Evolutionary conservation across 2,888 invertebrate species (phyloP), one percentile per base, ranked within the genome.

Genomic region (Branchellion lobata): DNA sequence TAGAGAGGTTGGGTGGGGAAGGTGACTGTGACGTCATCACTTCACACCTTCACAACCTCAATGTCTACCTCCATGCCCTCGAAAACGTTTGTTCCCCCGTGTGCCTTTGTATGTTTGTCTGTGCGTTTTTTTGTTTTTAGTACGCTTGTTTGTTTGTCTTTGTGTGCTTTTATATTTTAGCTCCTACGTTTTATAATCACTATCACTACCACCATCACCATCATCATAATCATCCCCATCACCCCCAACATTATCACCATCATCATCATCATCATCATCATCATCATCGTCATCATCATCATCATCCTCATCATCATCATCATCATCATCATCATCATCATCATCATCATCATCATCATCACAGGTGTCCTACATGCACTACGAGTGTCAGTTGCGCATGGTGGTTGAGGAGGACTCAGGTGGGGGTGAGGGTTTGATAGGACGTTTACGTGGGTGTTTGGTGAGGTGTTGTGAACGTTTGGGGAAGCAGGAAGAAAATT

Each of bases 21-120:
- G 24, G n/a, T 40, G 14, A 14, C 24, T 27, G 2, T 74, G 53
- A 14, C 73, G 34, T 34, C 24, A 11, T 40, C 68, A 57, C 21
- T 33, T 51, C 33, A 34, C 51, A 27, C 34, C 78, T 29, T 31
- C 27, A 40, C 24, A 21, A 24, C 27, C 57, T 74, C 78, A 40
- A 11, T 18, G 24, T 68, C 47, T 61, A 36, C 40, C 21, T 61
- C 1, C 65, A 21, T 27, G 11, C 33, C 79, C 33, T 33, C 69
- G 79, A 34, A 3, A 80, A 72, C 80, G 61, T 80, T 21, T 47
- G 65, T 80, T 27, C 74, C n/a, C 73, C 33, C 80, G 36, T 74
- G n/a, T 80, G 69, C 80, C 29, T 75, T 57, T 53, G 5, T 68
- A 14, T 71, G 3, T 78, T 5, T 77, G 14, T 53, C 1, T 61